Conservation (phyloP, 2,113 vertebrate genomes). For the Turnix velox region DNA sequence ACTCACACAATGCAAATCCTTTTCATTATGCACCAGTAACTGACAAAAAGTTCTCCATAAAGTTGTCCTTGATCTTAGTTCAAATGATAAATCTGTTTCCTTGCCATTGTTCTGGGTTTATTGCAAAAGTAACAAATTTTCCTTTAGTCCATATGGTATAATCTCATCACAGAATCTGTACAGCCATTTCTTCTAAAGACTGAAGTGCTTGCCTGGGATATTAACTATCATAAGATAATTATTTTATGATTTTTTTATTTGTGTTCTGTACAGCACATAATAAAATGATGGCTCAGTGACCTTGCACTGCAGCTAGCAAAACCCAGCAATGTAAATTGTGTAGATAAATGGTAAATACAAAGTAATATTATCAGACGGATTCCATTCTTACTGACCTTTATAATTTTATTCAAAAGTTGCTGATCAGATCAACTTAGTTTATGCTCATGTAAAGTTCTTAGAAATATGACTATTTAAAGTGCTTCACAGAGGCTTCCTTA, state of each 20-base stretch:
- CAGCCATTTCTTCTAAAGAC: constrained; percentile 13
- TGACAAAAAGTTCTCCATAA: background rate
- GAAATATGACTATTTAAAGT: background rate
- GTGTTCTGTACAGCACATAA: background rate
- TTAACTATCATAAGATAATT: background rate
- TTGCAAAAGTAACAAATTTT: constrained; percentile 39
- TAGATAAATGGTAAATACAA: background rate
- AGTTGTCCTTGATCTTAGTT: constrained; percentile 12
- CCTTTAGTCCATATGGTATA: background rate
- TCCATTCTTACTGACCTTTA: background rate
- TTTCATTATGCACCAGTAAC: constrained; percentile 37
- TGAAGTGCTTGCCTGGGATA: background rate
- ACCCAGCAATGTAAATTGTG: background rate
- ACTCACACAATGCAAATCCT: constrained; percentile 28
- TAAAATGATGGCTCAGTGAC: background rate
- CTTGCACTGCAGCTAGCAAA: background rate
- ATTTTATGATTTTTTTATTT: background rate
- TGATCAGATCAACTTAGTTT: background rate
- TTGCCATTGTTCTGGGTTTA: constrained; percentile 39
- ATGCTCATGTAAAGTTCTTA: background rate
- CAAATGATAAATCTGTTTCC: constrained; percentile 56
- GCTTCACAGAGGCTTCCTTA: background rate
- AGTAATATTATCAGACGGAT: background rate
- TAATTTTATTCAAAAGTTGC: background rate
- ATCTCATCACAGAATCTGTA: constrained; percentile 11